Base-by-base conservation (phyloP, 1,140 invertebrate species). In the Orchesella cincta region DNA sequence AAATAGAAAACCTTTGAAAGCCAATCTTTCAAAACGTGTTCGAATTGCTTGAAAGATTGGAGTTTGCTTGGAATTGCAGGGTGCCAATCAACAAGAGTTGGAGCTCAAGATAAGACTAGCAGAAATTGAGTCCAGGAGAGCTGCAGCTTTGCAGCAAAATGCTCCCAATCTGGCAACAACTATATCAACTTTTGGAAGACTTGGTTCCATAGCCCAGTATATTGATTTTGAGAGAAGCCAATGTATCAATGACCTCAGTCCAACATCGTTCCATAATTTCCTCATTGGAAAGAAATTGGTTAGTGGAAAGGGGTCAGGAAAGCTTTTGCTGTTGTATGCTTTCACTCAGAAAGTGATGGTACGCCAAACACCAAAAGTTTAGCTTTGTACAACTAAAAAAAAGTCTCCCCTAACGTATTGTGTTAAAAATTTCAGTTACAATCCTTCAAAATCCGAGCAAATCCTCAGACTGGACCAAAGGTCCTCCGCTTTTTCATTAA, bases 321-420 rank as follows among this genome's bases (percentile, higher is more conserved):
- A 73, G 23, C 16, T 73, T 5, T 23, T 73, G 16, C 33, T 73
- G 23, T 31, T 73, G 1, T 73, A 73, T 23, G 5, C 33, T 1
- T 73, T 73, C 35, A 73, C 34, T 2, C 18, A 73, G 29, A 73
- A 73, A 26, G 5, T 73, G 71, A 73, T 73, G 35, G 71, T 73
- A 39, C 1, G n/a, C 46, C 23, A 33, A 33, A n/a, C 2, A 71
- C 67, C 8, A 46, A 20, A 57, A 12, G 54, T 57, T 3, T 18
- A 18, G 39, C 8, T 46, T 20, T 12, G 39, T 46, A 46, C 39
- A n/a, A n/a, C n/a, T n/a, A n/a, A n/a, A n/a, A n/a, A n/a, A n/a
- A n/a, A n/a, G n/a, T 35, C n/a, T n/a, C n/a, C n/a, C n/a, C n/a
- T n/a, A n/a, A n/a, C n/a, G n/a, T n/a, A n/a, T n/a, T n/a, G n/a